A percentile compares a stretch with the other conserved stretches of the same genome.
These are phyloP conservation scores for Heterodera schachtii DNA, from an alignment of 1,140 invertebrate genomes.

Conservation along the genomic window DNA sequence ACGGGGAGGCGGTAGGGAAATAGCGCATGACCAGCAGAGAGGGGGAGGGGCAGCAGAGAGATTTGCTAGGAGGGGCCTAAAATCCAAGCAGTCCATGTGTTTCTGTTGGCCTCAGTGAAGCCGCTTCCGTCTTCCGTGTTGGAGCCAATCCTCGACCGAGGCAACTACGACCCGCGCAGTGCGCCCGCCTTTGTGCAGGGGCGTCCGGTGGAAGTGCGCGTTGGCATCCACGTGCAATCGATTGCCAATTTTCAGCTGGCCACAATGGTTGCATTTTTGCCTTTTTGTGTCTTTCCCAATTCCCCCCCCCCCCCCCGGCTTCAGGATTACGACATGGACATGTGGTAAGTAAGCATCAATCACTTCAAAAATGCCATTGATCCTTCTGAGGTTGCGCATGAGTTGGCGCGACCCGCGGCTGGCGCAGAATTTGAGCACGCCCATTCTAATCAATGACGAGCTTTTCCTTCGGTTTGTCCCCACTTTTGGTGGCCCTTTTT, in stretches of 20 bases:
- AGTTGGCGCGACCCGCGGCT: conserved; percentile 62
- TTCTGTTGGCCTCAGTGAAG: conserved; percentile 8
- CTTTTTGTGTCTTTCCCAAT: not conserved
- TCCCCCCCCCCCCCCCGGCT: no score
- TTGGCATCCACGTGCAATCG: conserved; percentile 62
- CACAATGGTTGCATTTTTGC: conserved; percentile 53
- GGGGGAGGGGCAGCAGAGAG: no score
- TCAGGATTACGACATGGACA: conserved; percentile 65
- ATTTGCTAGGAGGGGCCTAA: no score
- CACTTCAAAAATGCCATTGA: conserved; percentile 7
- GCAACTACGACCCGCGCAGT: conserved; percentile 39
- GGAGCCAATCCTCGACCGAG: conserved; percentile 19
- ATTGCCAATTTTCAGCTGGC: conserved; percentile 63
- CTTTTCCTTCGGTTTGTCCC: conserved; percentile 52
- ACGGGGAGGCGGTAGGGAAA: conserved; percentile 1
- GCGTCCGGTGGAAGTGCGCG: conserved; percentile 53
- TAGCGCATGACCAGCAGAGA: not conserved
- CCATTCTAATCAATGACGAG: conserved; percentile 63
- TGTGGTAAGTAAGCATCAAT: conserved; percentile 38
- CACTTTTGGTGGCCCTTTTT: not conserved
- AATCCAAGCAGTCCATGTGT: not conserved
- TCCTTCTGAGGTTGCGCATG: conserved; percentile 51
- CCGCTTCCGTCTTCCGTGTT: conserved; percentile 34
- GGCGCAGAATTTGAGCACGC: conserved; percentile 57
- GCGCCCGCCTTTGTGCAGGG: conserved; percentile 53